These are phyloP conservation scores for Herminia tarsipennalis DNA, from an alignment of 2,888 invertebrate species.

Conservation along the genomic window DNA sequence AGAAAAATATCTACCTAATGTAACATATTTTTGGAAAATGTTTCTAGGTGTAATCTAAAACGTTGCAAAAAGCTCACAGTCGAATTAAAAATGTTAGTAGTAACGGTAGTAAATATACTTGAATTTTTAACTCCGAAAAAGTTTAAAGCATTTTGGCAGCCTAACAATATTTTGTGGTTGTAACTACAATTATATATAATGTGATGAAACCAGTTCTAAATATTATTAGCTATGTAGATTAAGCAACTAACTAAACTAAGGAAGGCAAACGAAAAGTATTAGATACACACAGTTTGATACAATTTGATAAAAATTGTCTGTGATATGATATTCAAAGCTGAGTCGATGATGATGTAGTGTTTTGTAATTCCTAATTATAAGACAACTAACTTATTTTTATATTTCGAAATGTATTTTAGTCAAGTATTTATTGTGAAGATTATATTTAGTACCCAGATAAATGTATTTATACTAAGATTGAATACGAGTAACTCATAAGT, in stretches of 20 bases:
- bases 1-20: no score
- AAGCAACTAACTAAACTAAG: conserved; percentile 19
- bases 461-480: conserved; percentile 8
- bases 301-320: conserved; percentile 64
- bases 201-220: neutral
- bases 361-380: conserved; percentile 36
- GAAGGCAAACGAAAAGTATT: conserved; percentile 34
- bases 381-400: conserved; percentile 56
- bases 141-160: no score
- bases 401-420: conserved; percentile 22
- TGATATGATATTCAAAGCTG: conserved; percentile 72
- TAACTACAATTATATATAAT: neutral
- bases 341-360: conserved; percentile 45
- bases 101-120: no score
- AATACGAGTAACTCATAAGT: conserved; percentile 2
- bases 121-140: no score
- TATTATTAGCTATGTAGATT: conserved; percentile 5
- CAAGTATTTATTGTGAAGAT: conserved; percentile 39
- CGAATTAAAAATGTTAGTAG: no score
- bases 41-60: no score
- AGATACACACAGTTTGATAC: conserved; percentile 44
- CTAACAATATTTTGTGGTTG: neutral
- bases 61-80: no score
- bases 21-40: no score
- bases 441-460: conserved; percentile 10